phyloP scores from a whole-genome alignment of 2,113 vertebrate species.

The Rhynchopsitta pachyrhyncha region DNA sequence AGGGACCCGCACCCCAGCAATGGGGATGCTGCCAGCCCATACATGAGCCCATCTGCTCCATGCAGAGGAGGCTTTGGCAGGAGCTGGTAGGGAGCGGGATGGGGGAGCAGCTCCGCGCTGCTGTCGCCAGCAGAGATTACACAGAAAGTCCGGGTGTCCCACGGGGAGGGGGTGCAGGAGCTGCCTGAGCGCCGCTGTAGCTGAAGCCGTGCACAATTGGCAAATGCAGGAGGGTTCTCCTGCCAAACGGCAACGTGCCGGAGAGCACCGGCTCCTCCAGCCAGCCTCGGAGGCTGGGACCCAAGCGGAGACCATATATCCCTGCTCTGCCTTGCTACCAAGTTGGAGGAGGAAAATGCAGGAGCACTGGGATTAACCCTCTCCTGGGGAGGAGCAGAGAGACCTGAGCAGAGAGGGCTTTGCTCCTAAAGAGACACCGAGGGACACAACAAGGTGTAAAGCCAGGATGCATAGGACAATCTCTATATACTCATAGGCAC shows the following conservation, averaged over 20 bases:
- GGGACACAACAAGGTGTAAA: background rate
- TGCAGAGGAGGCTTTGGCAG: background rate
- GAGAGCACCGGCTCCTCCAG: background rate
- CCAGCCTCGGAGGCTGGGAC: background rate
- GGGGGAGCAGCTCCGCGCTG: background rate
- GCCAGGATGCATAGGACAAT: background rate
- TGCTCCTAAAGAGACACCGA: rapidly evolving
- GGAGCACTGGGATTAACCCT: background rate
- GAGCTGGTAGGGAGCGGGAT: rapidly evolving
- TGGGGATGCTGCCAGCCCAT: background rate
- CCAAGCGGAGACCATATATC: background rate
- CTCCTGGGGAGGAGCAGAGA: background rate
- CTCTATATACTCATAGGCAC: no score
- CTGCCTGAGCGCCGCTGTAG: background rate
- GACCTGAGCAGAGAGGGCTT: background rate
- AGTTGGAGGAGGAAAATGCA: constrained; percentile 12
- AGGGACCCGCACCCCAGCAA: rapidly evolving
- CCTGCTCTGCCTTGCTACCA: constrained; percentile 22
- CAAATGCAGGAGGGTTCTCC: background rate
- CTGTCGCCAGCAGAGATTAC: background rate
- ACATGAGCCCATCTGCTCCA: rapidly evolving
- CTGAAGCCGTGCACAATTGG: background rate
- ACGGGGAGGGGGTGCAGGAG: background rate
- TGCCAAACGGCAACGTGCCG: constrained; percentile 36
- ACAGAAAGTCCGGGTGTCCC: background rate